phyloP scores from a whole-genome alignment of 1,140 invertebrate species.

The Tetraneura akinire region DNA sequence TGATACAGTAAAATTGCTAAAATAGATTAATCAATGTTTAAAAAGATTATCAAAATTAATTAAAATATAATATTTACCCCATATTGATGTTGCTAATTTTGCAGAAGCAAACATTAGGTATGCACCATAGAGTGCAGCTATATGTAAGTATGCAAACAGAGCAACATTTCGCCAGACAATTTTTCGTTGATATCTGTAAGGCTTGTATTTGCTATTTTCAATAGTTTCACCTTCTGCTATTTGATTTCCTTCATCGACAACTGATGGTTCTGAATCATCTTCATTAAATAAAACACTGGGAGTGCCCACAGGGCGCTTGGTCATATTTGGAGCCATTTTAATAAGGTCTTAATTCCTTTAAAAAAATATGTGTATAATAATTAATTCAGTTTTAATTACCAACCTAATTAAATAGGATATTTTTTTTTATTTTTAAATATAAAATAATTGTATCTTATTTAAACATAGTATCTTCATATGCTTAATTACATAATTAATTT shows the following conservation, averaged over 20 bases:
- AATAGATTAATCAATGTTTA: conserved; percentile 62
- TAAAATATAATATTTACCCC: conserved; percentile 66
- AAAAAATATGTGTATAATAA: neutral
- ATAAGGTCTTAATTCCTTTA: neutral
- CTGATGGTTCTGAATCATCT: conserved; percentile 58
- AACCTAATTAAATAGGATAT: no score
- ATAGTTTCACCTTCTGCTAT: conserved; percentile 60
- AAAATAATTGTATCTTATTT: no score
- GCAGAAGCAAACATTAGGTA: conserved; percentile 79
- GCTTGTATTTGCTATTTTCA: conserved; percentile 35
- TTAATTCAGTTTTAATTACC: neutral
- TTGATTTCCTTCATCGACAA: conserved; percentile 55
- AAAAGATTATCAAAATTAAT: conserved; percentile 55
- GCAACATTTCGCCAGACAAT: conserved; percentile 94
- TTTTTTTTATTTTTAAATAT: no score
- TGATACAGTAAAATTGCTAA: conserved; percentile 66
- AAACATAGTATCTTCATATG: no score
- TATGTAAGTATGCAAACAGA: conserved; percentile 82
- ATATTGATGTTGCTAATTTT: conserved; percentile 73
- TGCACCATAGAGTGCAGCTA: conserved; percentile 80
- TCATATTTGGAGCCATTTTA: conserved; percentile 67
- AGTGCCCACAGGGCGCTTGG: conserved; percentile 63
- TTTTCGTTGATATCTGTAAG: conserved; percentile 59
- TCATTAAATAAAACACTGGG: conserved; percentile 65
- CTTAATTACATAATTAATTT: no score